Percentiles rank a stretch among this genome's conserved stretches.
Evolutionary conservation across 2,888 invertebrate species (phyloP).

Genomic region (Oscheius sp.): DNA sequence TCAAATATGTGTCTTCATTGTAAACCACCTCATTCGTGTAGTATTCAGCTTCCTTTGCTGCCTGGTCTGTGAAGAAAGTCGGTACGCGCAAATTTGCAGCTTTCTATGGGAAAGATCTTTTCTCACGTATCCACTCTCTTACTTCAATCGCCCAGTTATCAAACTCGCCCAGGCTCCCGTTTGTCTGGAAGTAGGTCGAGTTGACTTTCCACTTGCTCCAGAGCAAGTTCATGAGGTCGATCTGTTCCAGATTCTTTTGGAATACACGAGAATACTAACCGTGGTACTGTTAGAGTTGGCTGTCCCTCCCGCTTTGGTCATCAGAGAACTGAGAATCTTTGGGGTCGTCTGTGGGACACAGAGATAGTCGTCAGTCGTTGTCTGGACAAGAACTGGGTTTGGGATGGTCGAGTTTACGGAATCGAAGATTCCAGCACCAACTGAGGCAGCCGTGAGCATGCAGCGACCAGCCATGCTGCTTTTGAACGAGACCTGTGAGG

Average conservation of each 20-base stretch:
- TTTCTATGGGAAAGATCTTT: not conserved
- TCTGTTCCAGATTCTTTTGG: too few relatives aligned
- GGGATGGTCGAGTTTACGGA: not conserved
- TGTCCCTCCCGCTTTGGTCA: not conserved
- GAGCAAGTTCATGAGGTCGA: too few relatives aligned
- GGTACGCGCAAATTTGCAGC: not conserved
- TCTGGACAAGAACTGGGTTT: not conserved
- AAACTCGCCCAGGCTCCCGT: not conserved
- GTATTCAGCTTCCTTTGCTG: not conserved
- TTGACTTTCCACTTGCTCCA: too few relatives aligned
- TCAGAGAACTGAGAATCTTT: not conserved
- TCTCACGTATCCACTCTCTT: not conserved
- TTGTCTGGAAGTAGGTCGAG: too few relatives aligned
- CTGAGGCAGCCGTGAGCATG: conserved; percentile 45
- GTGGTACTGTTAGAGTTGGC: not conserved
- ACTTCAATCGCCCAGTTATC: not conserved
- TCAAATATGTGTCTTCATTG: not conserved
- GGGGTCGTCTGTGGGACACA: not conserved
- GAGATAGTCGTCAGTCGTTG: not conserved
- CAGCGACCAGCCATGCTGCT: conserved; percentile 45
- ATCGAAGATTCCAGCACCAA: conserved; percentile 39
- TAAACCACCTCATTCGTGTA: not conserved
- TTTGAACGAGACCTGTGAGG: conserved; percentile 43
- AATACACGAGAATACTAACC: not conserved
- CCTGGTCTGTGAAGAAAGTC: not conserved